Evolutionary conservation across 1,140 invertebrate genomes (phyloP).

Genomic region (Rhizoglyphus robini): DNA sequence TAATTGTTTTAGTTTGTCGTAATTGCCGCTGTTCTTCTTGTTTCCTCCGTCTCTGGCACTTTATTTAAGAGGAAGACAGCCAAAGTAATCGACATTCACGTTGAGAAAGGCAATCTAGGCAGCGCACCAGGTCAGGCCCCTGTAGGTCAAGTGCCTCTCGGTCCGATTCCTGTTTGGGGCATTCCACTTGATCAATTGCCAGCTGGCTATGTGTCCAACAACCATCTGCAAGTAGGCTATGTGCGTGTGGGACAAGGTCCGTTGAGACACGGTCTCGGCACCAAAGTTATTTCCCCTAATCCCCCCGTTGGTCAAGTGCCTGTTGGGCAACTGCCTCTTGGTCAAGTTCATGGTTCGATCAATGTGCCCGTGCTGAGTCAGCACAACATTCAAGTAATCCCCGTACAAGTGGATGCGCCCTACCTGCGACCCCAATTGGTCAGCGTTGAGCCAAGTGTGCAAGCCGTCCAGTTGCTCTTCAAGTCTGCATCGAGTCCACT

Average conservation of each 20-base stretch:
- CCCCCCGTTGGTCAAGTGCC: neutral
- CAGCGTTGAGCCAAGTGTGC: neutral
- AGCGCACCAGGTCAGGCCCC: neutral
- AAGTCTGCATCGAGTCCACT: slow-evolving; percentile 7
- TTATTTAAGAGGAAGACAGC: neutral
- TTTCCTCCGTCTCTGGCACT: neutral
- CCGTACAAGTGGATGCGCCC: neutral
- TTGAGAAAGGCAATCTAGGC: neutral
- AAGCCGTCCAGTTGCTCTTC: slow-evolving; percentile 13
- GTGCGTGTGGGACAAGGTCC: neutral
- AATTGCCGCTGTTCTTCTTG: neutral
- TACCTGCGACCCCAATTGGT: neutral
- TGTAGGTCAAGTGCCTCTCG: neutral
- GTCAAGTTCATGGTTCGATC: neutral
- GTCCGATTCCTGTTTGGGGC: neutral
- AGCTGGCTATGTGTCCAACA: neutral
- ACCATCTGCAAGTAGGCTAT: neutral
- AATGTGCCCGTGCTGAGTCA: neutral
- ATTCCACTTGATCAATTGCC: neutral
- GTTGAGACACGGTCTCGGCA: neutral
- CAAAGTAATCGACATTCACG: neutral
- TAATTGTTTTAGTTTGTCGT: neutral
- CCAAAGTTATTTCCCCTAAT: too few relatives aligned
- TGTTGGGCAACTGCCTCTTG: neutral
- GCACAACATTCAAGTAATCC: neutral